Evolutionary conservation across 2,113 vertebrate genomes (phyloP).

Genomic region (Leptobrachium leishanense): DNA sequence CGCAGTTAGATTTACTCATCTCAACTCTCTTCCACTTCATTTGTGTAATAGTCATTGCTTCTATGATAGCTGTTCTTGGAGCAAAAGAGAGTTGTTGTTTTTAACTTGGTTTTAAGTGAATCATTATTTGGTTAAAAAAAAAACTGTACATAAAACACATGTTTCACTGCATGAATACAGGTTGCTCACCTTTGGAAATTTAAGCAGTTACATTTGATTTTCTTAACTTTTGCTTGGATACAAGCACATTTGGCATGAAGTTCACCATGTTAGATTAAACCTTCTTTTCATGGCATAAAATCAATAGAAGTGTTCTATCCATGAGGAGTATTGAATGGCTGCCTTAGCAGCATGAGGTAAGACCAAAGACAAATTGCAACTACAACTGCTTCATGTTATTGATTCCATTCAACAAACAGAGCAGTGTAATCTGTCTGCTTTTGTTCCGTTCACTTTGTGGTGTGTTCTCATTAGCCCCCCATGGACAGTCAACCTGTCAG

Average conservation of each 20-base stretch:
- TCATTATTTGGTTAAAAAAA: too few species aligned
- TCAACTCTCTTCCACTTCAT: too few species aligned
- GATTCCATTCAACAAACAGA: slow-evolving; percentile 67
- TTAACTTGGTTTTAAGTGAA: too few species aligned
- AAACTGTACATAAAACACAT: too few species aligned
- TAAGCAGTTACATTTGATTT: too few species aligned
- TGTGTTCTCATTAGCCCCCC: slow-evolving; percentile 77
- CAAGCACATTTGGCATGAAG: not conserved
- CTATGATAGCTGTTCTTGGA: too few species aligned
- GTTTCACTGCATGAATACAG: too few species aligned
- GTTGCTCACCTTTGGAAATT: too few species aligned
- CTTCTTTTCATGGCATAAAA: slow-evolving; percentile 27
- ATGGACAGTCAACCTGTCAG: slow-evolving; percentile 70
- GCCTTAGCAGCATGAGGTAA: slow-evolving; percentile 58
- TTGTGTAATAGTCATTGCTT: too few species aligned
- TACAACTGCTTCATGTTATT: slow-evolving; percentile 62
- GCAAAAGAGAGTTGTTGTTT: too few species aligned
- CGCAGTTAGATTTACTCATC: too few species aligned
- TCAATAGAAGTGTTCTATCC: slow-evolving; percentile 33
- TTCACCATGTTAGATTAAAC: not conserved
- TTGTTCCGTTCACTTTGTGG: slow-evolving; percentile 71
- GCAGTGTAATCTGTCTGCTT: slow-evolving; percentile 71
- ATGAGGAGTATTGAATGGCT: slow-evolving; percentile 51
- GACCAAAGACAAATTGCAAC: slow-evolving; percentile 51
- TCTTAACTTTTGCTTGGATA: not conserved